phyloP scores from a whole-genome alignment of 2,888 invertebrate genomes.

The Leucozona laternaria region DNA sequence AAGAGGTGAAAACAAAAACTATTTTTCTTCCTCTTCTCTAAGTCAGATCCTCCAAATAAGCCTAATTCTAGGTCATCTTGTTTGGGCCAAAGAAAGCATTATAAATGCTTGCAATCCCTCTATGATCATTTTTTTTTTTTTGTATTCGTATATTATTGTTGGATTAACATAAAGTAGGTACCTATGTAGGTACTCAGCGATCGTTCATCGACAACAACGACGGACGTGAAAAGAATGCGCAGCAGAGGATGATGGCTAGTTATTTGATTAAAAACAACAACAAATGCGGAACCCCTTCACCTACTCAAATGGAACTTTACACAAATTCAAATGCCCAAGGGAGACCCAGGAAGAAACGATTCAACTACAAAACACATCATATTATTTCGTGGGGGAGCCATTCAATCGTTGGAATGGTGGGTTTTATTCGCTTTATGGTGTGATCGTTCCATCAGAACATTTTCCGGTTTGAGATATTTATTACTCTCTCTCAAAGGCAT shows the following conservation, averaged over 20 bases:
- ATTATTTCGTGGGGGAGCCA: slow-evolving; percentile 40
- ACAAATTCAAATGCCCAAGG: not conserved
- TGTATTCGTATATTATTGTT: slow-evolving; percentile 1
- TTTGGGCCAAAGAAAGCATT: slow-evolving; percentile 33
- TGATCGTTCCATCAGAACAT: slow-evolving; percentile 52
- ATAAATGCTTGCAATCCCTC: slow-evolving; percentile 50
- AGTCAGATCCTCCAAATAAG: slow-evolving; percentile 18
- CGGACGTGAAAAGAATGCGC: slow-evolving; percentile 7
- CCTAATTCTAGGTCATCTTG: slow-evolving; percentile 60
- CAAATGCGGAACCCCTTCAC: slow-evolving; percentile 32
- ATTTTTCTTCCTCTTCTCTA: slow-evolving; percentile 5
- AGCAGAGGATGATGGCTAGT: slow-evolving; percentile 32
- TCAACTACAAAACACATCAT: too few relatives aligned
- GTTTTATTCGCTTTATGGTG: slow-evolving; percentile 2
- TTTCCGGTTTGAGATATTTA: slow-evolving; percentile 72
- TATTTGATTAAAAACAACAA: slow-evolving; percentile 36
- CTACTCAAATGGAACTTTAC: slow-evolving; percentile 11
- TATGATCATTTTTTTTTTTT: slow-evolving; percentile 17
- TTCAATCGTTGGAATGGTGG: slow-evolving; percentile 39
- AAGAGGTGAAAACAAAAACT: not conserved
- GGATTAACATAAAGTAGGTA: slow-evolving; percentile 47
- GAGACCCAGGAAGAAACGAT: not conserved
- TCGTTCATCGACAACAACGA: not conserved
- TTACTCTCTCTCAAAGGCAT: slow-evolving; percentile 13
- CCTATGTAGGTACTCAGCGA: not conserved